Conservation (phyloP, 2,113 vertebrate species). For the Amia ocellicauda region DNA sequence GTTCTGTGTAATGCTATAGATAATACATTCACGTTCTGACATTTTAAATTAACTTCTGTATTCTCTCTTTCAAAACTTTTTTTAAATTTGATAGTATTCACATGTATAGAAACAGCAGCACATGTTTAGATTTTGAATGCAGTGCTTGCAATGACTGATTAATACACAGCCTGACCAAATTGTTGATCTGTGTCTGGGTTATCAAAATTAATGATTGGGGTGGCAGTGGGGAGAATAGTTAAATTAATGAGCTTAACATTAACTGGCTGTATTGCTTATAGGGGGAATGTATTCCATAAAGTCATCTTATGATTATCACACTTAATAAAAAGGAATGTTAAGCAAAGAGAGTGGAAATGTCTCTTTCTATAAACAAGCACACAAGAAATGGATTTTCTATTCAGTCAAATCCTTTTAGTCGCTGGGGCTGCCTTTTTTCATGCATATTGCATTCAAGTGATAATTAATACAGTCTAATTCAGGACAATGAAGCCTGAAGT, state of each 20-base stretch:
- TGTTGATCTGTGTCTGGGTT: conserved; percentile 11
- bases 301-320: conserved; percentile 67
- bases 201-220: conserved; percentile 13
- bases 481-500: conserved; percentile 73
- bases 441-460: conserved; percentile 65
- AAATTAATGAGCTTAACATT: conserved; percentile 14
- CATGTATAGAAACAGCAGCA: conserved; percentile 29
- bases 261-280: conserved; percentile 38
- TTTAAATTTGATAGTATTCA: conserved; percentile 24
- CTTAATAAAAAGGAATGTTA: conserved; percentile 69
- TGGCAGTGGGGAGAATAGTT: conserved; percentile 19
- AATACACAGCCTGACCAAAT: background rate
- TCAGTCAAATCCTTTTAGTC: conserved; percentile 72
- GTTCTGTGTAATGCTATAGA: conserved; percentile 56
- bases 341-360: conserved; percentile 59
- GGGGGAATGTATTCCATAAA: conserved; percentile 56
- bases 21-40: conserved; percentile 61
- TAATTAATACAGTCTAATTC: conserved; percentile 81
- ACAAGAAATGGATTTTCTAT: conserved; percentile 76
- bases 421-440: conserved; percentile 68
- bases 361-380: conserved; percentile 70
- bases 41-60: conserved; percentile 59
- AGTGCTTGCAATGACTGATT: background rate
- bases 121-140: conserved; percentile 18
- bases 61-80: conserved; percentile 31